Conservation (phyloP, 2,113 vertebrate species). For the Callopanchax toddi region DNA sequence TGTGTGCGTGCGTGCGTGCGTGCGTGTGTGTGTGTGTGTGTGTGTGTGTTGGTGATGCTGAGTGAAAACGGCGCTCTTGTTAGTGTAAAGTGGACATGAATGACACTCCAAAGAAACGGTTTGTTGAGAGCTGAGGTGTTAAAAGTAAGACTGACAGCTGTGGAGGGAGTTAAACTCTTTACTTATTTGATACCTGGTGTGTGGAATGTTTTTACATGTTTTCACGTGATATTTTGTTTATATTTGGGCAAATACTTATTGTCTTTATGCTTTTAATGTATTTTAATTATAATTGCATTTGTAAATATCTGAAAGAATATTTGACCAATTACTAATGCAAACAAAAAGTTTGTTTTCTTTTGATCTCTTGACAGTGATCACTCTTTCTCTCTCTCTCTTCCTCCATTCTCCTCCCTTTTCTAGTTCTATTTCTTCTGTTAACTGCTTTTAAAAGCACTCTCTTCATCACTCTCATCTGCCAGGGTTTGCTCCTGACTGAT, state of each 20-base stretch:
- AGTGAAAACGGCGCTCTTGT: slow-evolving; percentile 32
- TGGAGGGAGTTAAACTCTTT: slow-evolving; percentile 1
- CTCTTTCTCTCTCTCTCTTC: not conserved
- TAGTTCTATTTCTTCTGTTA: slow-evolving; percentile 6
- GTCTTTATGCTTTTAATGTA: not conserved
- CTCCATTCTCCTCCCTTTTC: slow-evolving; percentile 7
- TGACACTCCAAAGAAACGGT: slow-evolving; percentile 40
- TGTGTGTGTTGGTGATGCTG: slow-evolving; percentile 17
- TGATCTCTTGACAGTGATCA: not conserved
- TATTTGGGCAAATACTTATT: not conserved
- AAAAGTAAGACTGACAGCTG: slow-evolving; percentile 33
- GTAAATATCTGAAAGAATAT: not conserved
- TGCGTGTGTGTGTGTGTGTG: not conserved
- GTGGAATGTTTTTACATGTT: not conserved
- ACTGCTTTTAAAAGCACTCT: slow-evolving; percentile 36
- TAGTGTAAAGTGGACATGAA: slow-evolving; percentile 33
- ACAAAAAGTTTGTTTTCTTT: not conserved
- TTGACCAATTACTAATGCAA: not conserved
- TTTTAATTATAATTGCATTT: too few species aligned
- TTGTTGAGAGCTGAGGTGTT: slow-evolving; percentile 48
- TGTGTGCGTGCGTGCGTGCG: not conserved
- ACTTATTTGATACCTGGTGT: not conserved
- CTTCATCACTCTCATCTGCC: slow-evolving; percentile 52
- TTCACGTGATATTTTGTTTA: too few species aligned
- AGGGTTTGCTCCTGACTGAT: slow-evolving; percentile 55